Conservation (phyloP, 2,113 vertebrate genomes). For the Otocyon megalotis region DNA sequence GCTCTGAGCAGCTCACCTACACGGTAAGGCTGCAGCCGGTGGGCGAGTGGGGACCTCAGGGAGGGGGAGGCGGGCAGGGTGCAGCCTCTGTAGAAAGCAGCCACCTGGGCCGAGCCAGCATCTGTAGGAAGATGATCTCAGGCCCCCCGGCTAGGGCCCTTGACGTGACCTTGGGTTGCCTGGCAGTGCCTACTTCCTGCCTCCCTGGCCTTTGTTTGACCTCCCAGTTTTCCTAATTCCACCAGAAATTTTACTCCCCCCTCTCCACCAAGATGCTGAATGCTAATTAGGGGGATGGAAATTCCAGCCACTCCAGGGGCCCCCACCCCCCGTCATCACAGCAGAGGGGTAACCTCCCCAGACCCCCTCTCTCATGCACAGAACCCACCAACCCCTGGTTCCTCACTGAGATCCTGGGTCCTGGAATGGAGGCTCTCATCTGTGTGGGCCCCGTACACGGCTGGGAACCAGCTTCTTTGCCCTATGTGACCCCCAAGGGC, state of each 20-base stretch:
- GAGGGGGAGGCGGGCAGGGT: accelerated
- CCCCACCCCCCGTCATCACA: background rate
- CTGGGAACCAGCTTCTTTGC: accelerated
- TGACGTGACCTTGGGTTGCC: background rate
- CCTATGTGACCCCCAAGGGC: background rate
- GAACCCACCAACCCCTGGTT: background rate
- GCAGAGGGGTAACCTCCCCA: background rate
- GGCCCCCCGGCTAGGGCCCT: accelerated
- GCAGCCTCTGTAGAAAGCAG: background rate
- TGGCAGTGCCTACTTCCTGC: background rate
- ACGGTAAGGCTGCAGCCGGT: slow-evolving; percentile 81
- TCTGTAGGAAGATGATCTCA: background rate
- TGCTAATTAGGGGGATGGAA: background rate
- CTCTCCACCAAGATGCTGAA: accelerated
- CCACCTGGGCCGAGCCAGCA: accelerated
- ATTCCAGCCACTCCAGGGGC: background rate
- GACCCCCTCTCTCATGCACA: background rate
- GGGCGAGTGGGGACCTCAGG: accelerated
- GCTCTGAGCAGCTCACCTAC: slow-evolving; percentile 86
- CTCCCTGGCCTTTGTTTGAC: background rate
- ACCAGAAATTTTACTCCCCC: background rate
- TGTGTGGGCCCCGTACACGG: accelerated
- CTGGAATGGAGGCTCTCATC: background rate
- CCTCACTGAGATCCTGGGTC: background rate
- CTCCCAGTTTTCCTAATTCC: accelerated